Evolutionary conservation across 1,140 invertebrate species (phyloP).

Genomic region (Bicyclus anynana): DNA sequence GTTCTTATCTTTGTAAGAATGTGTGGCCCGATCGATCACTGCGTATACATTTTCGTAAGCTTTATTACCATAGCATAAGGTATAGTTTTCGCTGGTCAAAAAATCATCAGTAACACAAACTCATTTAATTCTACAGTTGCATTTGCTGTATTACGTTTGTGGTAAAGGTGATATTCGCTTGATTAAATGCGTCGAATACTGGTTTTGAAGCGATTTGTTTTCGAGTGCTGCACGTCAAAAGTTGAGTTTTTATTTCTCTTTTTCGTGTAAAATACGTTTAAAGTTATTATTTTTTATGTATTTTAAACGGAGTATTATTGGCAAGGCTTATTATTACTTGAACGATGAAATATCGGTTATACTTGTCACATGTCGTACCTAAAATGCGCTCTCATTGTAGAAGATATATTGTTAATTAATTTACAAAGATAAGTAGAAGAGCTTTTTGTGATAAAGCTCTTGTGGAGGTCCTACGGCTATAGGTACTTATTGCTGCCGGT

Average conservation of each 20-base stretch:
- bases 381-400: no score
- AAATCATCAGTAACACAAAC: background rate
- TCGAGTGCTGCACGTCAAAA: conserved; percentile 3
- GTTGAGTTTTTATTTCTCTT: background rate
- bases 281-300: conserved; percentile 9
- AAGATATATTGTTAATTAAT: no score
- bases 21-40: conserved; percentile 2
- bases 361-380: no score
- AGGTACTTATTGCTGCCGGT: no score
- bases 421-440: no score
- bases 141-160: background rate
- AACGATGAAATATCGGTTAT: background rate
- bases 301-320: conserved; percentile 4
- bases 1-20: conserved; percentile 4
- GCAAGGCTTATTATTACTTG: background rate
- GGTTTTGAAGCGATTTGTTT: conserved; percentile 4
- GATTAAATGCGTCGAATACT: background rate
- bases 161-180: background rate
- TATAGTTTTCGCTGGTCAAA: background rate
- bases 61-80: background rate
- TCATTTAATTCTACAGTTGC: background rate
- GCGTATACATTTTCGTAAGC: background rate
- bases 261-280: conserved; percentile 5
- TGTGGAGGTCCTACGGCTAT: no score
- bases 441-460: no score